Percentiles rank a stretch among this genome's conserved stretches.
These are phyloP conservation scores for Hippoglossus hippoglossus DNA, from an alignment of 2,797 vertebrate genomes.

Conservation along the genomic window DNA sequence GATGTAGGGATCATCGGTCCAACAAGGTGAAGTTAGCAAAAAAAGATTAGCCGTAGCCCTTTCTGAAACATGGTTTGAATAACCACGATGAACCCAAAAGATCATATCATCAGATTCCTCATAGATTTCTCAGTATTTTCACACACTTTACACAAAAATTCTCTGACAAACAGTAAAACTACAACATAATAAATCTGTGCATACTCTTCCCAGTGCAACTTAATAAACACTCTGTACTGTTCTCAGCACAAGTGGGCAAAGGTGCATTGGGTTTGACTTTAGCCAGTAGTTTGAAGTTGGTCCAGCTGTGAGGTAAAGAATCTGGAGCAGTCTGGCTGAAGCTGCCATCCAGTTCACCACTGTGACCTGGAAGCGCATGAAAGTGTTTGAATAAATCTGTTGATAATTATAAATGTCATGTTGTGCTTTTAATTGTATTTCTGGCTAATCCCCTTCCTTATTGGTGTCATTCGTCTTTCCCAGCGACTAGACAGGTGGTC, in stretches of 20 bases:
- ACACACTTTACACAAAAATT: too few relatives aligned
- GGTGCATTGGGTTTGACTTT: slow-evolving; percentile 7
- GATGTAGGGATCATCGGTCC: not conserved
- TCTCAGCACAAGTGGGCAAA: not conserved
- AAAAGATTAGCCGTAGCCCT: too few relatives aligned
- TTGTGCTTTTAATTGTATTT: slow-evolving; percentile 25
- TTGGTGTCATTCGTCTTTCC: slow-evolving; percentile 20
- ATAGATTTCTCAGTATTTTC: too few relatives aligned
- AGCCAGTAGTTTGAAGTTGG: slow-evolving; percentile 40
- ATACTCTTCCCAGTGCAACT: too few relatives aligned
- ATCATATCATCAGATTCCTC: too few relatives aligned
- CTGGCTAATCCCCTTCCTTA: slow-evolving; percentile 17
- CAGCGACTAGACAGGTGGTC: slow-evolving; percentile 52
- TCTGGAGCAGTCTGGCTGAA: slow-evolving; percentile 13
- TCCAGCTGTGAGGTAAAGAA: slow-evolving; percentile 37
- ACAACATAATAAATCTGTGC: too few relatives aligned
- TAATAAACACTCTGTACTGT: too few relatives aligned
- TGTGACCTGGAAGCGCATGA: slow-evolving; percentile 61
- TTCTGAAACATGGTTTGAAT: too few relatives aligned
- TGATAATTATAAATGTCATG: slow-evolving; percentile 37
- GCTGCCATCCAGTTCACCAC: slow-evolving; percentile 40
- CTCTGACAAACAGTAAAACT: too few relatives aligned
- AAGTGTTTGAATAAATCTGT: slow-evolving; percentile 30
- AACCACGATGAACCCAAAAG: too few relatives aligned
- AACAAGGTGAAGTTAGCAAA: too few relatives aligned